A percentile compares a stretch with the other conserved stretches of the same genome.
These are phyloP conservation scores for Andrena bicolor DNA, from an alignment of 2,888 invertebrate species.

Conservation along the genomic window DNA sequence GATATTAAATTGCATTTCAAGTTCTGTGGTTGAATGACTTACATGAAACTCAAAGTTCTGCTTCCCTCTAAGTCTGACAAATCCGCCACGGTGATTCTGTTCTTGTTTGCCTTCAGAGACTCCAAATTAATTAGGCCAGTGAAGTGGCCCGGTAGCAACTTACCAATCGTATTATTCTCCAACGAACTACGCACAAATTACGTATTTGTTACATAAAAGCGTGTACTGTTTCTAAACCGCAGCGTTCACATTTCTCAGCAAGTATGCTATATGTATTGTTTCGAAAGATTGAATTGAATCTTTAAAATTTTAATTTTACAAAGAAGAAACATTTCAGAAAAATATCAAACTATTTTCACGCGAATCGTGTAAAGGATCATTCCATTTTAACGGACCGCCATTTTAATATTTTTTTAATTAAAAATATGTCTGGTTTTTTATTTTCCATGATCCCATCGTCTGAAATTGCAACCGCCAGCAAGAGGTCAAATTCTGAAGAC, in stretches of 20 bases:
- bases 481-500: too few relatives aligned
- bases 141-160: conserved; percentile 84
- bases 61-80: conserved; percentile 84
- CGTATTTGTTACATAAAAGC: not conserved
- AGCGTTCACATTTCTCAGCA: too few relatives aligned
- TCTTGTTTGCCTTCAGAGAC: conserved; percentile 85
- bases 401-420: too few relatives aligned
- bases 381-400: too few relatives aligned
- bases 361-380: too few relatives aligned
- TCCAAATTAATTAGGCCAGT: conserved; percentile 84
- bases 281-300: too few relatives aligned
- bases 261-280: too few relatives aligned
- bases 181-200: conserved; percentile 76
- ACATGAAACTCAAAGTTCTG: conserved; percentile 84
- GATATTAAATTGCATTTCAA: too few relatives aligned
- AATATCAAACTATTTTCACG: not conserved
- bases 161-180: conserved; percentile 81
- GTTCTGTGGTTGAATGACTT: conserved; percentile 55
- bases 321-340: not conserved
- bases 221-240: too few relatives aligned
- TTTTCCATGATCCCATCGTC: too few relatives aligned
- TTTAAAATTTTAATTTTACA: not conserved
- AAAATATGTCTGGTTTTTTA: not conserved
- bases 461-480: too few relatives aligned
- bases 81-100: conserved; percentile 84